These are phyloP conservation scores for Heliothis virescens DNA, from an alignment of 1,140 invertebrate genomes.

Conservation along the genomic window DNA sequence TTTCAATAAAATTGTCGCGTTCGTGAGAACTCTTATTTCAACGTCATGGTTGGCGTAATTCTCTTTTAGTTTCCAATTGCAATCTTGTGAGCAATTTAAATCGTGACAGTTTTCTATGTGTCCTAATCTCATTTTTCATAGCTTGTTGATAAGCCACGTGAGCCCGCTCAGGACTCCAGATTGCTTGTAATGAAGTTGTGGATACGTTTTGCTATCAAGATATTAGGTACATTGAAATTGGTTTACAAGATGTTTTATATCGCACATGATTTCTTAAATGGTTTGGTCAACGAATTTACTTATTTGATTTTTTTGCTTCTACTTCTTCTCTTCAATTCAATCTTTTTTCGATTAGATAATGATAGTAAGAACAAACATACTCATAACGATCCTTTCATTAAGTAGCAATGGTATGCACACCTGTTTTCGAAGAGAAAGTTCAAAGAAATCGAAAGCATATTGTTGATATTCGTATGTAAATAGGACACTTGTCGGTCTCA, in stretches of 20 bases:
- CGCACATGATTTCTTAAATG: too few relatives aligned
- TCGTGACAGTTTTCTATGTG: too few relatives aligned
- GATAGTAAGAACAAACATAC: too few relatives aligned
- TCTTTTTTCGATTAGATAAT: too few relatives aligned
- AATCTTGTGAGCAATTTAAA: neutral
- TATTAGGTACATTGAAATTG: neutral
- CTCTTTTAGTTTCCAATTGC: conserved; percentile 3
- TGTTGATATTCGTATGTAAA: conserved; percentile 41
- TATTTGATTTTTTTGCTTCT: too few relatives aligned
- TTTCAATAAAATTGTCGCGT: neutral
- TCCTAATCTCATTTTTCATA: too few relatives aligned
- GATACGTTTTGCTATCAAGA: neutral
- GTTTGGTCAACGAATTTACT: too few relatives aligned
- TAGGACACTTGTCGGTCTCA: conserved; percentile 19
- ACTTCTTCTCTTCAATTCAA: too few relatives aligned
- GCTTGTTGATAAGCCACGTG: neutral
- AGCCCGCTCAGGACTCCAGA: too few relatives aligned
- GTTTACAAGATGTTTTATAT: neutral
- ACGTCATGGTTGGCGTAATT: neutral
- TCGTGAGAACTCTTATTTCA: neutral
- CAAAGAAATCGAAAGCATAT: conserved; percentile 55
- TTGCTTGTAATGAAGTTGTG: too few relatives aligned
- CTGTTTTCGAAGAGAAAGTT: conserved; percentile 54
- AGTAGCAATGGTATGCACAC: neutral
- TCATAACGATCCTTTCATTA: neutral